Conservation (phyloP, 64 coral and sea anemone species). For the Orbicella faveolata region DNA sequence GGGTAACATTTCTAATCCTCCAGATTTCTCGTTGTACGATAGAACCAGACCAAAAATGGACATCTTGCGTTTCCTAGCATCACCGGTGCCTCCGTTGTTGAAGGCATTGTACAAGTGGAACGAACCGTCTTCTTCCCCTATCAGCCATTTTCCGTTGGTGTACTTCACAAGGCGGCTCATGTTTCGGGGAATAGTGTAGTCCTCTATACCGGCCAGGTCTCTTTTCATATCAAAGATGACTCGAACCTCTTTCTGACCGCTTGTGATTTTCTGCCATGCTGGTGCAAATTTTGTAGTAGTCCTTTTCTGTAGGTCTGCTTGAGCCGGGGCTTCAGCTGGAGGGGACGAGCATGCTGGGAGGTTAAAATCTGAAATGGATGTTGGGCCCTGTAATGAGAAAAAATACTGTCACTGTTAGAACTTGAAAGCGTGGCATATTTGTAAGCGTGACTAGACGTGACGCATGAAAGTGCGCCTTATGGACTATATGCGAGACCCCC, state of each 20-base stretch:
- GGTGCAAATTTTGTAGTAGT: neutral
- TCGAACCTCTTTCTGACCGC: neutral
- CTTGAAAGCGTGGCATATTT: neutral
- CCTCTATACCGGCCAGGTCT: neutral
- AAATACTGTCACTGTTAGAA: neutral
- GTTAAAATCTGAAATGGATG: neutral
- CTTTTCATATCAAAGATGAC: conserved; percentile 36
- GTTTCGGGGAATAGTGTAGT: neutral
- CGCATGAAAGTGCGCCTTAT: neutral
- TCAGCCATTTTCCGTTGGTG: conserved; percentile 23
- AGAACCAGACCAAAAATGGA: conserved; percentile 61
- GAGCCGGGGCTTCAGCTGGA: neutral
- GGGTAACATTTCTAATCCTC: neutral
- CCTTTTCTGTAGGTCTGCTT: neutral
- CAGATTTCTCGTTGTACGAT: conserved; percentile 14
- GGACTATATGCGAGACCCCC: too few species aligned
- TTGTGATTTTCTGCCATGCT: neutral
- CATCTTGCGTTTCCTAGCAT: conserved; percentile 18
- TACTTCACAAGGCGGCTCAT: neutral
- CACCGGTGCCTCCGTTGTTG: conserved; percentile 28
- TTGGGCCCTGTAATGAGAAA: neutral
- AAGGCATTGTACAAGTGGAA: conserved; percentile 56
- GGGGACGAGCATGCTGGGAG: neutral
- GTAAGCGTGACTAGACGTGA: neutral
- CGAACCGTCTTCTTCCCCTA: conserved; percentile 19